Base-by-base conservation (phyloP, 2,888 invertebrate genomes). In the Cerastoderma edule region DNA sequence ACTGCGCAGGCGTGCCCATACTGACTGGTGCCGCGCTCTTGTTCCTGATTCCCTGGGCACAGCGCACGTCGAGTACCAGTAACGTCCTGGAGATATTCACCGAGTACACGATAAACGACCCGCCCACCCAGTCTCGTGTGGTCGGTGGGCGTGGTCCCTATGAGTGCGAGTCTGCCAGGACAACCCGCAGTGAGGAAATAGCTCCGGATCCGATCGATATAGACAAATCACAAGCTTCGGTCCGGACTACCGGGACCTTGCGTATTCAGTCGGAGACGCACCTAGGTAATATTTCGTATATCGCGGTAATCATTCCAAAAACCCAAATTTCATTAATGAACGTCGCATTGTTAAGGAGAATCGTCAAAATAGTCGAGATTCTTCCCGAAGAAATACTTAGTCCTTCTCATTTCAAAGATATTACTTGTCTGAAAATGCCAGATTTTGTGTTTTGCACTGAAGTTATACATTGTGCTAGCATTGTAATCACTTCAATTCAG, bases 41-140 rank as follows among this genome's bases (percentile, higher is more conserved):
- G 13, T 88, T 90, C 70, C 78, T 89, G 30, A 85, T 90, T 10
- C 90, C 90, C 0, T 90, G 90, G 90, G 89, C 89, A 13, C 85
- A 89, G 80, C 76, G 87, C 13, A 89, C 89, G 5, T 83, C 87
- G 13, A 56, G 67, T 22, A 67, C 67, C 2, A 72, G 81, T 13
- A 82, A 86, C 69, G 71, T 81, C 19, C 76, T 87, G 57, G 67
- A 76, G 4, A 74, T 75, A 10, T 69, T 84, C 28, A 79, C 72
- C 28, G 72, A 73, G 22, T 65, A 66, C 33, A 74, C 72, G 1
- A 80, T 88, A 8, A 35, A 53, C 27, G 69, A 57, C 13, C 33
- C 71, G 22, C 39, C n/a, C 5, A 24, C 28, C 33, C 22, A n/a
- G 22, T 57, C 69, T 10, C 44, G 33, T 33, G 22, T 16, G 22